Conservation (phyloP, 2,113 vertebrate genomes). For the Microtus richardsoni region DNA sequence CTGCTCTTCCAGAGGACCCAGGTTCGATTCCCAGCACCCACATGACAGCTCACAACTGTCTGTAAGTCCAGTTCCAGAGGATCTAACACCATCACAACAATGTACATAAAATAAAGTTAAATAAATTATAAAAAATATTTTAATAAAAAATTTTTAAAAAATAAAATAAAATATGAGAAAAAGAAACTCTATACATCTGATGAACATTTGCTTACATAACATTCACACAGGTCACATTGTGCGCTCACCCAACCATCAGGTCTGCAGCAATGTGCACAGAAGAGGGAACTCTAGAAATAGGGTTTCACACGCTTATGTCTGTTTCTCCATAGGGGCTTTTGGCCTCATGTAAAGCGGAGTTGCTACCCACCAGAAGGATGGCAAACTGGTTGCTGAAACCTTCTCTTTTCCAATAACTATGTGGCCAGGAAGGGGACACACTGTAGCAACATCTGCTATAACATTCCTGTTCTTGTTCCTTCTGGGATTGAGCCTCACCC, state of each 20-base stretch:
- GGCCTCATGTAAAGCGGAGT: neutral
- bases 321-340: neutral
- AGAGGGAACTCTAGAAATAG: neutral
- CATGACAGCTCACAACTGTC: too few relatives aligned
- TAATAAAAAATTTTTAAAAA: neutral
- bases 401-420: fast-evolving
- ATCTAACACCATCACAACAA: too few relatives aligned
- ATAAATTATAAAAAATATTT: too few relatives aligned
- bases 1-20: too few relatives aligned
- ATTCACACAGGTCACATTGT: neutral
- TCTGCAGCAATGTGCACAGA: neutral
- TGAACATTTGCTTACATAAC: neutral
- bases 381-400: neutral
- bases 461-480: fast-evolving
- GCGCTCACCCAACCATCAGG: neutral
- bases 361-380: neutral
- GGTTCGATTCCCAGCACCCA: too few relatives aligned
- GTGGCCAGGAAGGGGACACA: neutral
- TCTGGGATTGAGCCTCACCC: neutral
- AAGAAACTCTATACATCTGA: neutral
- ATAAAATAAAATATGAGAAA: neutral
- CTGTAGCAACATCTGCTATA: fast-evolving
- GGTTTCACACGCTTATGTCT: neutral
- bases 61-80: too few relatives aligned
- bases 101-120: too few relatives aligned